These are phyloP conservation scores for Tetragonisca angustula DNA, from an alignment of 2,888 invertebrate species.

Conservation along the genomic window DNA sequence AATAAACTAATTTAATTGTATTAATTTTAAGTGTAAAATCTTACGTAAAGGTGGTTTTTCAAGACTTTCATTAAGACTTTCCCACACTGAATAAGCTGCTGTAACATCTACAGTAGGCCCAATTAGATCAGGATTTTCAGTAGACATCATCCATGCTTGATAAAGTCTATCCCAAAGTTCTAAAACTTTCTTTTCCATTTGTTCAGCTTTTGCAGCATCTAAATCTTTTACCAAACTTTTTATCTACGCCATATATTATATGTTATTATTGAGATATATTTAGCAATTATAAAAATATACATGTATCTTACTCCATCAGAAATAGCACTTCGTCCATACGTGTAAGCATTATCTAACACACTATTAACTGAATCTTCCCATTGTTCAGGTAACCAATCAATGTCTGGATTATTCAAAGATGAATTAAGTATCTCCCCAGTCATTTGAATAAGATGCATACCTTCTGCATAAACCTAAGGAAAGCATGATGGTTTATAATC, in stretches of 20 bases:
- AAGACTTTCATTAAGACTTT: slow-evolving; percentile 89
- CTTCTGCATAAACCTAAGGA: slow-evolving; percentile 94
- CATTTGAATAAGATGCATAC: slow-evolving; percentile 95
- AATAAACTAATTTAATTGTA: slow-evolving; percentile 7
- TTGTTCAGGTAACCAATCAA: slow-evolving; percentile 91
- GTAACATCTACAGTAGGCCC: slow-evolving; percentile 91
- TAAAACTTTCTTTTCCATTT: slow-evolving; percentile 94
- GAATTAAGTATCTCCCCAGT: slow-evolving; percentile 95
- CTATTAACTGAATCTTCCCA: slow-evolving; percentile 95
- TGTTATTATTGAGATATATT: slow-evolving; percentile 11
- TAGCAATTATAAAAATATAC: slow-evolving; percentile 5
- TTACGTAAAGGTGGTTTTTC: slow-evolving; percentile 90
- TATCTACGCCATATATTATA: slow-evolving; percentile 84
- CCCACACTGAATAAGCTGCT: slow-evolving; percentile 91
- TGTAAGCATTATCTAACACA: slow-evolving; percentile 95
- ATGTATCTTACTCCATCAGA: slow-evolving; percentile 89
- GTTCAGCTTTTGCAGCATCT: slow-evolving; percentile 91
- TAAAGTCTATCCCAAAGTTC: slow-evolving; percentile 97
- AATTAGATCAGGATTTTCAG: slow-evolving; percentile 84
- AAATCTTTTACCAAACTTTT: slow-evolving; percentile 92
- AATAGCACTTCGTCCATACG: slow-evolving; percentile 96
- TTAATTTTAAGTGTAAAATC: slow-evolving; percentile 65
- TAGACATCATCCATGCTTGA: slow-evolving; percentile 94
- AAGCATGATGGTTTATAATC: slow-evolving; percentile 1
- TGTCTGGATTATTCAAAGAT: slow-evolving; percentile 94